Conservation (phyloP, 2,888 invertebrate genomes). For the Callinectes sapidus region DNA sequence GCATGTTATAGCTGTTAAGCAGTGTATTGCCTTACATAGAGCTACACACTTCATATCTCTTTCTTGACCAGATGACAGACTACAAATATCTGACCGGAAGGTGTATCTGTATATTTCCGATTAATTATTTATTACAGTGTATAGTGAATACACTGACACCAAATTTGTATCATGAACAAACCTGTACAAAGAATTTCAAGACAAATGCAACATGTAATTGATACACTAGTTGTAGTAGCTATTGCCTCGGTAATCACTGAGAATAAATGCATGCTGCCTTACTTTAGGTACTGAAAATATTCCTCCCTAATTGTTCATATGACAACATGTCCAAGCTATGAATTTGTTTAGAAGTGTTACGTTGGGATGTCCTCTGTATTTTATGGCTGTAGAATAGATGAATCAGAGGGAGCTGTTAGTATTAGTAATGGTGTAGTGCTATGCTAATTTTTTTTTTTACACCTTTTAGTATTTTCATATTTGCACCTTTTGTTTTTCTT, state of each 20-base stretch:
- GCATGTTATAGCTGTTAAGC: constrained; percentile 47
- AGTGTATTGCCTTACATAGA: neutral
- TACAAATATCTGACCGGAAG: neutral
- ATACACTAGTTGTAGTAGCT: neutral
- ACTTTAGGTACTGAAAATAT: neutral
- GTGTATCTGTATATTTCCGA: neutral
- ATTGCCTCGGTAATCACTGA: neutral
- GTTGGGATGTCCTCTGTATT: neutral
- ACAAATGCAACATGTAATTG: neutral
- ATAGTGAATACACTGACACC: neutral
- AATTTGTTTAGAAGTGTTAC: neutral
- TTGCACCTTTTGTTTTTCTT: neutral
- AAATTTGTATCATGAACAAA: neutral
- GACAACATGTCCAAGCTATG: neutral
- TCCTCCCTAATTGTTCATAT: neutral
- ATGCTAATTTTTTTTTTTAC: neutral
- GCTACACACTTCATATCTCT: neutral
- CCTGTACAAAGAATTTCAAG: neutral
- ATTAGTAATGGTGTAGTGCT: constrained; percentile 2
- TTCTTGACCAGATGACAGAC: neutral
- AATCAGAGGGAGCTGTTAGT: neutral
- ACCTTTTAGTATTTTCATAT: neutral
- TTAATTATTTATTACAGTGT: neutral
- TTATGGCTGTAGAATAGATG: constrained; percentile 1
- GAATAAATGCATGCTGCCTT: neutral